Percentiles rank a stretch among this genome's conserved stretches.
Conservation (phyloP, 2,113 vertebrate genomes). For the Rhegmatorhina hoffmannsi region DNA sequence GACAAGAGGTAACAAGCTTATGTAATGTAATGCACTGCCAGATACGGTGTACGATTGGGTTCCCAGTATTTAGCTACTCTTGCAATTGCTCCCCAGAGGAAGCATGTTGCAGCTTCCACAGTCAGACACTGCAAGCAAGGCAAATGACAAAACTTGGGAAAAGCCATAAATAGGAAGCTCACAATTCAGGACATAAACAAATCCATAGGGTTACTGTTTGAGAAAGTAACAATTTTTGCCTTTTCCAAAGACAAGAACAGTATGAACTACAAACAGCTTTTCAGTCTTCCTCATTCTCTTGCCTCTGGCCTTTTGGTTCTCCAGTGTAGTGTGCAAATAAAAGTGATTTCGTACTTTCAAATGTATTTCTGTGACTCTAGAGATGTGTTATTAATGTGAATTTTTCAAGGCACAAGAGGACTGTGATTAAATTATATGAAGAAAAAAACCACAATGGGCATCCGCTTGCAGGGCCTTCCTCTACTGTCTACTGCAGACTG, state of each 20-base stretch:
- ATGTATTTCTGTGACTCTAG: background rate
- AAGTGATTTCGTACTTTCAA: conserved; percentile 1
- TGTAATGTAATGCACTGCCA: background rate
- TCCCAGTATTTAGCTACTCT: conserved; percentile 16
- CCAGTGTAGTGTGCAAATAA: background rate
- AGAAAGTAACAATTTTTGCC: conserved; percentile 4
- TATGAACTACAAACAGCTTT: background rate
- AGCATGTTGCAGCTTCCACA: background rate
- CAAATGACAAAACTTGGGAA: background rate
- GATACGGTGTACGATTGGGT: background rate
- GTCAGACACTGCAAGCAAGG: background rate
- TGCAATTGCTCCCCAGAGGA: conserved; percentile 1
- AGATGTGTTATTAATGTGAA: background rate
- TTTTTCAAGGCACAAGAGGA: background rate
- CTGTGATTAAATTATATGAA: background rate
- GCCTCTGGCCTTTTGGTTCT: conserved; percentile 5
- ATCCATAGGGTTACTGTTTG: background rate
- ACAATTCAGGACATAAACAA: conserved; percentile 6
- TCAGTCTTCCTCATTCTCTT: background rate
- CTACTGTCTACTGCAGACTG: background rate
- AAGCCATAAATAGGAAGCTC: background rate
- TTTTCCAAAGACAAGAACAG: conserved; percentile 16
- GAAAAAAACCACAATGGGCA: background rate
- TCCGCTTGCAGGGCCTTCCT: background rate
- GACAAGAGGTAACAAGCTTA: background rate